Evolutionary conservation across 2,888 invertebrate species (phyloP), one percentile per base, ranked within the genome.

Genomic region (Mimachlamys varia): DNA sequence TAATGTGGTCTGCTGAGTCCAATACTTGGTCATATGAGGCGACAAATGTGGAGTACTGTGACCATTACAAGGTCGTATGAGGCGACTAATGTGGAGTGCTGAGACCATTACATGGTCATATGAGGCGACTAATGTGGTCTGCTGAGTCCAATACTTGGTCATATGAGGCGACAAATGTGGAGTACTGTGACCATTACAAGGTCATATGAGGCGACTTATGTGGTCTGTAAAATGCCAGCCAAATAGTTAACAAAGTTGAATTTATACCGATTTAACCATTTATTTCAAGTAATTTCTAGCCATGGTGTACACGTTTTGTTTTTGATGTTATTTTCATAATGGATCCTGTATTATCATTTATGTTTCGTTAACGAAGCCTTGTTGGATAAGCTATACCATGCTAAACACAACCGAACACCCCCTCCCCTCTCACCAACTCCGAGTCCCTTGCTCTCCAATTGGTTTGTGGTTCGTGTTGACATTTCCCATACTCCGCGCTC

Each of bases 401-500:
- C 3, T 44, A 44, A 3, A 44, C 44, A 44, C 44, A 44, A 3
- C 44, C 44, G 44, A 44, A 44, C 7, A 3, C 44, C 44, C n/a
- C n/a, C n/a, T n/a, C n/a, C n/a, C n/a, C n/a, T n/a, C n/a, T n/a
- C n/a, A n/a, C n/a, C n/a, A n/a, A n/a, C n/a, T 44, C 44, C 7
- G 44, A 44, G 44, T 3, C 44, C 44, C 3, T 44, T 3, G 7
- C 7, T 5, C 7, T 44, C 44, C 19, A 12, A 58, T 58, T 10
- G 76, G 76, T 33, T 33, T 76, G 76, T 27, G 13, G 76, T 76
- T 22, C 27, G 4, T 15, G 27, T 13, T 33, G 27, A 76, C 33
- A 76, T 76, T 76, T 76, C 76, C 76, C 76, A 76, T 76, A 76
- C 76, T 33, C 76, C 76, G 76, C 76, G 76, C 33, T 0, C 19